These are phyloP conservation scores for Cataglyphis albicans DNA, from an alignment of 2,888 invertebrate species.

Conservation along the genomic window DNA sequence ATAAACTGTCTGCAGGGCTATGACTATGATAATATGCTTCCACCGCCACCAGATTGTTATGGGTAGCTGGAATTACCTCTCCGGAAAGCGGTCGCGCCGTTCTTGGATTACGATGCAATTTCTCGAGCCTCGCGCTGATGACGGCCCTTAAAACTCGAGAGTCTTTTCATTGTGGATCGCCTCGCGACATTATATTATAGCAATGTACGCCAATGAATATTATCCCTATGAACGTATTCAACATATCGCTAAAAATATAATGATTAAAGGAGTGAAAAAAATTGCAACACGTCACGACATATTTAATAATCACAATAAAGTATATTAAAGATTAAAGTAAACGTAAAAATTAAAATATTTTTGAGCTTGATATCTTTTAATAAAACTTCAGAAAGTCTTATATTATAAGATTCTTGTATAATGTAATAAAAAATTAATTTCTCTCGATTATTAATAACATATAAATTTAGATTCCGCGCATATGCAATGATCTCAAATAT, in stretches of 20 bases:
- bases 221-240: not conserved
- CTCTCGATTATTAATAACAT: not conserved
- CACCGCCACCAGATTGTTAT: slow-evolving; percentile 73
- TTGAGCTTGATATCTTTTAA: not conserved
- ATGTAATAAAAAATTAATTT: not conserved
- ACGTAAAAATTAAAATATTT: not conserved
- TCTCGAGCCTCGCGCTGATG: slow-evolving; percentile 71
- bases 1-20: slow-evolving; percentile 81
- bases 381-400: not conserved
- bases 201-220: slow-evolving; percentile 62
- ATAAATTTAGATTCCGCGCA: not conserved
- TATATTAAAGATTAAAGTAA: not conserved
- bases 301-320: not conserved
- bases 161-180: slow-evolving; percentile 49
- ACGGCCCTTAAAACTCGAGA: slow-evolving; percentile 67
- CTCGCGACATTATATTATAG: slow-evolving; percentile 60
- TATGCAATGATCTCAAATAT: not conserved
- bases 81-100: slow-evolving; percentile 73
- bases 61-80: slow-evolving; percentile 77
- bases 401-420: not conserved
- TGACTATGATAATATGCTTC: slow-evolving; percentile 80
- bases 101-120: slow-evolving; percentile 80
- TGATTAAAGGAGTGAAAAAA: not conserved
- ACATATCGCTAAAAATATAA: slow-evolving; percentile 14
- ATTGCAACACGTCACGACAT: not conserved